These are phyloP conservation scores for Morpho achilles DNA, from an alignment of 2,888 invertebrate genomes.

Conservation along the genomic window DNA sequence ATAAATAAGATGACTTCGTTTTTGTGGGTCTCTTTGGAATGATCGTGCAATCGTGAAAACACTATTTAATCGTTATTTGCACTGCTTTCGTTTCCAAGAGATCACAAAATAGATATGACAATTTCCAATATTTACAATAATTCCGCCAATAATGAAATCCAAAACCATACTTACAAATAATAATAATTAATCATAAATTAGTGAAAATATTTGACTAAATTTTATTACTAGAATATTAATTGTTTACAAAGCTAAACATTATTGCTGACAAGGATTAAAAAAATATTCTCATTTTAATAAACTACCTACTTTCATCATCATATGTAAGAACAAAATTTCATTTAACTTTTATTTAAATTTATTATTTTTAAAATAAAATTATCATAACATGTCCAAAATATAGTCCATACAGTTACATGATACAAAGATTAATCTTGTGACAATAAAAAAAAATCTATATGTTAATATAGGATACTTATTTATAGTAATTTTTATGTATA, in stretches of 20 bases:
- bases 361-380: too few species aligned
- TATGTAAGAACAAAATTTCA: too few species aligned
- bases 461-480: too few species aligned
- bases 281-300: too few species aligned
- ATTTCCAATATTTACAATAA: constrained; percentile 25
- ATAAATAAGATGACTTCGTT: constrained; percentile 73
- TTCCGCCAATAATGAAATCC: constrained; percentile 29
- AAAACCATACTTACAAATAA: constrained; percentile 29
- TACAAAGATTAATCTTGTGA: too few species aligned
- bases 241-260: neutral
- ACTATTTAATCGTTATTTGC: constrained; percentile 7
- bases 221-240: neutral
- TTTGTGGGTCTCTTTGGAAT: constrained; percentile 59
- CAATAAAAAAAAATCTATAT: too few species aligned
- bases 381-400: too few species aligned
- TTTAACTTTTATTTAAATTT: too few species aligned
- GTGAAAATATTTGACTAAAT: constrained; percentile 14
- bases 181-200: constrained; percentile 13
- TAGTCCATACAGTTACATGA: too few species aligned
- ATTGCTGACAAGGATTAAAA: neutral
- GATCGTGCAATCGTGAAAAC: constrained; percentile 9
- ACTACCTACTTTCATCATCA: too few species aligned
- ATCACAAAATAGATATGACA: constrained; percentile 5
- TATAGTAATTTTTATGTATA: too few species aligned
- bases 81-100: constrained; percentile 1